Base-by-base conservation (phyloP, 1,140 invertebrate species). In the Drosophila mayri region DNA sequence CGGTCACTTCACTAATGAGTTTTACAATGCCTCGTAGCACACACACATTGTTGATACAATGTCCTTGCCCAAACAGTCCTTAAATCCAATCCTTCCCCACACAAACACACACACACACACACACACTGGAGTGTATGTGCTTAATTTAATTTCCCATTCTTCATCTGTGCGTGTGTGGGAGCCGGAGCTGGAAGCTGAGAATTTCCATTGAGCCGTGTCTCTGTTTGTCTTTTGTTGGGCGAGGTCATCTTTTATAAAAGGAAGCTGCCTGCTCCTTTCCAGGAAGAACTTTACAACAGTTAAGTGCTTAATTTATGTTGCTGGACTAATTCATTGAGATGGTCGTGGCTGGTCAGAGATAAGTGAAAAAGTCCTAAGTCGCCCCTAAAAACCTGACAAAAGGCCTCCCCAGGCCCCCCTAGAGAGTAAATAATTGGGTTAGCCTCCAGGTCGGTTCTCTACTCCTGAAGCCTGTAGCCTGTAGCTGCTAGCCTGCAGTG, bases 1-100 rank as follows among this genome's bases (percentile, higher is more conserved):
- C 80, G 85, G 84, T 88, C 84, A 88, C 77, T 88, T 88, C 84
- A 88, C 84, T 88, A 88, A 88, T 88, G 81, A 88, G 80, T 88
- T 88, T 87, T 88, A 90, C 84, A 88, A 77, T 88, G 80, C 73
- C 61, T 76, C 52, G 58, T 68, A 77, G 67, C 68, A 81, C 70
- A 76, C 62, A 70, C 70, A 50, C 35, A 38, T 71, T 88, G 79
- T 86, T 86, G 75, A 87, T 81, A 65, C 79, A 81, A 73, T 65
- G 63, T 76, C 66, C 73, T 76, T 64, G 59, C 40, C 57, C 63
- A 63, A 80, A 76, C 81, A 83, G 49, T 52, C 55, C 43, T 76
- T 49, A 58, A 81, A 62, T 80, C 63, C 70, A 63, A 62, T 78
- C 65, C 76, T 73, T 73, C 12, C 32, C 14, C 55, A 57, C 50